phyloP scores from a whole-genome alignment of 2,888 invertebrate species.

The Sicus ferrugineus region DNA sequence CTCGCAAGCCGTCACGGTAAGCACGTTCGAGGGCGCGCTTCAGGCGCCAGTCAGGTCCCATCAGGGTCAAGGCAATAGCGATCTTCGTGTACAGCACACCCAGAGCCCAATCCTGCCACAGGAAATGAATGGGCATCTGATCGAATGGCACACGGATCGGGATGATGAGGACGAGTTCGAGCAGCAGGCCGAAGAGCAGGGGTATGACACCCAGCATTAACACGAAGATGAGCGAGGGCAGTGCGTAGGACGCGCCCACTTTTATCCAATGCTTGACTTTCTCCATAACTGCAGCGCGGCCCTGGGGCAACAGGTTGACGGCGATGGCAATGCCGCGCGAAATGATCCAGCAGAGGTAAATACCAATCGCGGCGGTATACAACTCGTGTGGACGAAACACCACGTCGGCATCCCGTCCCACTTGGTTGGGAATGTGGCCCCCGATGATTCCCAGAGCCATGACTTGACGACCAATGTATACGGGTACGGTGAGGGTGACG shows the following conservation, averaged over 20 bases:
- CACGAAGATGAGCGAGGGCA: conserved; percentile 73
- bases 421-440: conserved; percentile 46
- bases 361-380: conserved; percentile 92
- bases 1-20: conserved; percentile 91
- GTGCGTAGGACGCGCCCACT: conserved; percentile 77
- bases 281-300: conserved; percentile 78
- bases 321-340: conserved; percentile 83
- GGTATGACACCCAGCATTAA: conserved; percentile 91
- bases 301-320: conserved; percentile 88
- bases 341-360: conserved; percentile 94
- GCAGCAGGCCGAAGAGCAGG: conserved; percentile 86
- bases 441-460: conserved; percentile 87
- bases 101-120: conserved; percentile 97
- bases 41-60: conserved; percentile 97
- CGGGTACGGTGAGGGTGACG: conserved; percentile 83
- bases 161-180: conserved; percentile 90
- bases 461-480: conserved; percentile 86
- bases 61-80: conserved; percentile 93
- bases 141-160: conserved; percentile 91
- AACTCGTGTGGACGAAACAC: conserved; percentile 86
- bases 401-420: conserved; percentile 51
- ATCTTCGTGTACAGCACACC: conserved; percentile 98
- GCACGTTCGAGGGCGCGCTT: conserved; percentile 91
- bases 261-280: conserved; percentile 78
- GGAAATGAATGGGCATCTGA: conserved; percentile 87